phyloP scores from a whole-genome alignment of 2,888 invertebrate species.

The Cheilosia grossa region DNA sequence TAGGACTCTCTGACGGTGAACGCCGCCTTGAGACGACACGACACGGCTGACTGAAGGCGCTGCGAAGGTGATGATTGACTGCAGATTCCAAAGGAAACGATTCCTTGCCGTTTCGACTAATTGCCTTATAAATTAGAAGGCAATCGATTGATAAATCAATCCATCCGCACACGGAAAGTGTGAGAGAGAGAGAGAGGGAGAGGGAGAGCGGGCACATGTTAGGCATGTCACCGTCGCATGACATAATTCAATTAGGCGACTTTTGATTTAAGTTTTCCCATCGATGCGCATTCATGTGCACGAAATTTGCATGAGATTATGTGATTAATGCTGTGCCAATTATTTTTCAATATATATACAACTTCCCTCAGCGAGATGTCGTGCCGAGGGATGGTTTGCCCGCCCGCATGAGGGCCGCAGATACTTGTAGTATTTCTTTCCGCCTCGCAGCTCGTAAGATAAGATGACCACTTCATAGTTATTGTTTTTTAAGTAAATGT shows the following conservation, averaged over 20 bases:
- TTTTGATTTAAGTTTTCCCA: constrained; percentile 59
- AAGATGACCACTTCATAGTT: constrained; percentile 65
- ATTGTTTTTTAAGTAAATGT: constrained; percentile 67
- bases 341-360: constrained; percentile 57
- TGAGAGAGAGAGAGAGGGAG: not conserved
- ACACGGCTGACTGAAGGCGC: constrained; percentile 18
- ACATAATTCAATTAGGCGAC: constrained; percentile 63
- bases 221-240: constrained; percentile 27
- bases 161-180: constrained; percentile 15
- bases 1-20: constrained; percentile 59
- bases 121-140: constrained; percentile 75
- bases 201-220: not conserved
- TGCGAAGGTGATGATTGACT: constrained; percentile 66
- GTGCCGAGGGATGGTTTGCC: not conserved
- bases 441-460: constrained; percentile 22
- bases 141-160: constrained; percentile 75
- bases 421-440: constrained; percentile 10
- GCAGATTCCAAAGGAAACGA: constrained; percentile 45
- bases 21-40: constrained; percentile 38
- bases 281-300: constrained; percentile 50
- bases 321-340: constrained; percentile 61
- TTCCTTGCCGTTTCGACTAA: constrained; percentile 66
- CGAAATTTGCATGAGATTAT: constrained; percentile 60
- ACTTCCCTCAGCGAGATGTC: constrained; percentile 16
- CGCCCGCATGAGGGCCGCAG: constrained; percentile 50